Evolutionary conservation across 2,113 vertebrate genomes (phyloP), one percentile per base, ranked within the genome.

Genomic region (Saguinus imperator): DNA sequence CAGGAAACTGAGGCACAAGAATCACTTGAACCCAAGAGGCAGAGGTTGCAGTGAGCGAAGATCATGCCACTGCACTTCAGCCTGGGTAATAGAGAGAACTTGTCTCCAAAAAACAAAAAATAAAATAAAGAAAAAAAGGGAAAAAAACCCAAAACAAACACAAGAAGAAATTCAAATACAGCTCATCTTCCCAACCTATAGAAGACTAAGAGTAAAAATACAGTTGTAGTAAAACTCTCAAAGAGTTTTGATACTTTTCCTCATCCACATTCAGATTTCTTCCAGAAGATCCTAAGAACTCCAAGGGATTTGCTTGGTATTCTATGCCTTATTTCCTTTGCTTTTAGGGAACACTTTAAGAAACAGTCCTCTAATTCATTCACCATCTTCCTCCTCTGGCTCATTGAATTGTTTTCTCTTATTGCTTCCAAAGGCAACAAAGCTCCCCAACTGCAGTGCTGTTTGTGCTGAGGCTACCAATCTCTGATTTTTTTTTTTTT

Each of bases 91-190:
- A 35, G 16, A 68, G 1, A 68, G 66, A n/a, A 32, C 32, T 32
- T 35, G 29, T 35, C 32, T 68, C 66, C 32, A 68, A 68, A 68
- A 18, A 68, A 4, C 16, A 32, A 35, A 68, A 68, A 18, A 35
- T 29, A 68, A 35, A 68, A 35, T 35, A 35, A 68, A n/a, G 27
- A 29, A 14, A 29, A 29, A 64, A 64, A 29, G 11, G 27, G 14
- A 32, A 68, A 27, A 11, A 68, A 35, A 89, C 89, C 23, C 80
- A 64, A 84, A 55, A n/a, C 50, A 45, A 94, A 88, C 94, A 82
- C 72, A 43, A 48, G 55, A 84, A 50, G 77, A 86, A 96, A 80
- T 90, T 91, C 76, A 96, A 92, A 92, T 95, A 64, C 35, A 95
- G 40, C 8, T 35, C 66, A 89, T 77, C 89, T 91, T 58, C 43